Conservation (phyloP, 2,888 invertebrate genomes). For the Acronicta psi region DNA sequence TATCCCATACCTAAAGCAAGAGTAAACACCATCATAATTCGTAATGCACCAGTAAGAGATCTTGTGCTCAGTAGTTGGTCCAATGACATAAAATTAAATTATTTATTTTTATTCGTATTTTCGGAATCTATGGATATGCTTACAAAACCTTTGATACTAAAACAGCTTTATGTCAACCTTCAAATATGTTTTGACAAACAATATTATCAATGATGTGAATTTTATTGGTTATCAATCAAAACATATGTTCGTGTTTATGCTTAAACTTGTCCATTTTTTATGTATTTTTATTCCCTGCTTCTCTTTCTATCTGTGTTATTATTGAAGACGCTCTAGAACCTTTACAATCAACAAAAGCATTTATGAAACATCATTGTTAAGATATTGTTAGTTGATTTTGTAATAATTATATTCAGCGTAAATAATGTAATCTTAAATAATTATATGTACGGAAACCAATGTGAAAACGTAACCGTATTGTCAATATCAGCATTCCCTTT, state of each 20-base stretch:
- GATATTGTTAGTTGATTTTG: too few relatives aligned
- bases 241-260: conserved; percentile 26
- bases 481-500: conserved; percentile 18
- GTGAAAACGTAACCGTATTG: conserved; percentile 25
- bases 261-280: conserved; percentile 29
- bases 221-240: conserved; percentile 44
- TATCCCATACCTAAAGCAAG: not conserved
- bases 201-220: conserved; percentile 20
- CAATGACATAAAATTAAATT: too few relatives aligned
- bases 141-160: not conserved
- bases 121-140: not conserved
- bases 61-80: too few relatives aligned
- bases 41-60: too few relatives aligned
- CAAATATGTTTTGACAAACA: conserved; percentile 25
- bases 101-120: not conserved
- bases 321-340: too few relatives aligned
- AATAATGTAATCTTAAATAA: not conserved
- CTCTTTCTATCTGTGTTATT: too few relatives aligned
- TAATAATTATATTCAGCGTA: too few relatives aligned
- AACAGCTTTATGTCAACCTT: conserved; percentile 1
- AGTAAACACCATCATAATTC: not conserved
- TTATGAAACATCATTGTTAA: conserved; percentile 1
- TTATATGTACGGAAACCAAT: conserved; percentile 1
- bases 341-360: conserved; percentile 15
- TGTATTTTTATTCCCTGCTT: conserved; percentile 31